These are phyloP conservation scores for Schlechtendalia chinensis DNA, from an alignment of 1,140 invertebrate genomes.

Conservation along the genomic window DNA sequence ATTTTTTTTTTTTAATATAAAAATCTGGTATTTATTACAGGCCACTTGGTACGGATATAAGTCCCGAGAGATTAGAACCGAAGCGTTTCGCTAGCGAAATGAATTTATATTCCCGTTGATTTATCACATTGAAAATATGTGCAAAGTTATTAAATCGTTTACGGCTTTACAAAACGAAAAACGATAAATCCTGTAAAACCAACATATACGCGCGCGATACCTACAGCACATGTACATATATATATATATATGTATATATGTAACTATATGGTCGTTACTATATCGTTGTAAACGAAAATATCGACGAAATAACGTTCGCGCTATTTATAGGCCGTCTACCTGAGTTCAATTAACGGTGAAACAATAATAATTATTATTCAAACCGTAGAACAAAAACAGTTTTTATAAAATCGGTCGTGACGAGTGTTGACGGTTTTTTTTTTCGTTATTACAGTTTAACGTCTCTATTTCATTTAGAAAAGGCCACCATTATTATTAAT, in stretches of 20 bases:
- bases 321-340: background rate
- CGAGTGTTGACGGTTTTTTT: too few species aligned
- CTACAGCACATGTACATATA: background rate
- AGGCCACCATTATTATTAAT: too few species aligned
- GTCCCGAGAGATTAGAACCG: slow-evolving; percentile 15
- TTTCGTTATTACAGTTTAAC: too few species aligned
- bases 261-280: background rate
- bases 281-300: background rate
- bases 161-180: background rate
- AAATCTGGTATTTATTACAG: slow-evolving; percentile 28
- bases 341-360: too few species aligned
- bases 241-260: background rate
- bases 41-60: slow-evolving; percentile 22
- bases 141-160: slow-evolving; percentile 35
- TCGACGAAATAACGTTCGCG: too few species aligned
- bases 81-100: background rate
- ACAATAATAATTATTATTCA: too few species aligned
- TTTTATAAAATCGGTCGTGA: too few species aligned
- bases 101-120: slow-evolving; percentile 27
- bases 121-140: slow-evolving; percentile 26
- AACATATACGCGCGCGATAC: background rate
- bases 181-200: background rate
- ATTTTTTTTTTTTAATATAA: slow-evolving; percentile 23
- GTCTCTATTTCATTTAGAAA: too few species aligned
- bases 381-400: too few species aligned